A percentile compares a stretch with the other conserved stretches of the same genome.
These are phyloP conservation scores for Alsophila aescularia DNA, from an alignment of 2,888 invertebrate genomes.

Conservation along the genomic window DNA sequence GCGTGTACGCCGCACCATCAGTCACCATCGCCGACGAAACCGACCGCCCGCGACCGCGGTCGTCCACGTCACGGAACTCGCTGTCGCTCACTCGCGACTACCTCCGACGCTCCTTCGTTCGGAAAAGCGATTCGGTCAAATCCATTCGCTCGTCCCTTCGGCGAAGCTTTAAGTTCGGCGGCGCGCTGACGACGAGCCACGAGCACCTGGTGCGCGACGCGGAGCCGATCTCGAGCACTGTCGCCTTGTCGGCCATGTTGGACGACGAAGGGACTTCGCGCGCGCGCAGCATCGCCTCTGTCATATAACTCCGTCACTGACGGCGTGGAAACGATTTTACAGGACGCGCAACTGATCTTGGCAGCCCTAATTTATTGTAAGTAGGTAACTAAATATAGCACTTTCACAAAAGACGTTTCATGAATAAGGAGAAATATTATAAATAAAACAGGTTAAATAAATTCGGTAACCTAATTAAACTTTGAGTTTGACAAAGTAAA, in stretches of 20 bases:
- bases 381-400: too few relatives aligned
- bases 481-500: too few relatives aligned
- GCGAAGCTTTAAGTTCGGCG: conserved; percentile 74
- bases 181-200: conserved; percentile 76
- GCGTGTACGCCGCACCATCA: conserved; percentile 55
- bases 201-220: conserved; percentile 85
- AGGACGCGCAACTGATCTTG: too few relatives aligned
- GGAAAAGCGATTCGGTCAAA: conserved; percentile 74
- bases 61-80: conserved; percentile 62
- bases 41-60: conserved; percentile 47
- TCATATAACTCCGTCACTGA: conserved; percentile 55
- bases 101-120: conserved; percentile 69
- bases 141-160: conserved; percentile 74
- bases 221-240: conserved; percentile 84
- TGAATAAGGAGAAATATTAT: too few relatives aligned
- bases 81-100: conserved; percentile 67
- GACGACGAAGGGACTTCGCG: conserved; percentile 56
- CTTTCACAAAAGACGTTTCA: too few relatives aligned
- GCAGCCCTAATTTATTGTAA: too few relatives aligned
- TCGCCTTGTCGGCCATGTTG: conserved; percentile 75
- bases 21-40: conserved; percentile 68
- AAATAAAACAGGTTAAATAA: too few relatives aligned
- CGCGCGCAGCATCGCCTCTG: conserved; percentile 66
- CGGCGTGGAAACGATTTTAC: background rate
- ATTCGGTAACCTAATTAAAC: too few relatives aligned